These are phyloP conservation scores for Pachypanchax playfairii DNA, from an alignment of 2,113 vertebrate genomes.

Conservation along the genomic window DNA sequence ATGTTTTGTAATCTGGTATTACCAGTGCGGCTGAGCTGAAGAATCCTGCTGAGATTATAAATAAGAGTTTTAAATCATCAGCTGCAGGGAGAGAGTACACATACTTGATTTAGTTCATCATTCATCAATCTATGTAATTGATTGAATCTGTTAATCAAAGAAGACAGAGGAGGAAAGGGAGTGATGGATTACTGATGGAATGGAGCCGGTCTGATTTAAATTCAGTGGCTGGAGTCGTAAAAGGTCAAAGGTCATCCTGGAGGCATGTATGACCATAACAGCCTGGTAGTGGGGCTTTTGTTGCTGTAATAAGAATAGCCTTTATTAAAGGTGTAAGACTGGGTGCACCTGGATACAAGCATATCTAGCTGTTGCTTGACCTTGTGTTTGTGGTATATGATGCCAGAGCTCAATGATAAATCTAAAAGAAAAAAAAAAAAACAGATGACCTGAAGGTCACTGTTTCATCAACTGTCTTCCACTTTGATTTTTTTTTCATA, in stretches of 20 bases:
- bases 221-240: constrained; percentile 44
- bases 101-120: constrained; percentile 40
- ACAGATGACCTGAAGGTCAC: constrained; percentile 73
- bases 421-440: constrained; percentile 66
- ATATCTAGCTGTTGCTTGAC: constrained; percentile 40
- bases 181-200: constrained; percentile 52
- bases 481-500: constrained; percentile 68
- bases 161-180: constrained; percentile 30
- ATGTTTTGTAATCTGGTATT: constrained; percentile 16
- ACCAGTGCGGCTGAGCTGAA: not conserved
- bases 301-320: constrained; percentile 30
- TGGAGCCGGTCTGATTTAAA: constrained; percentile 50
- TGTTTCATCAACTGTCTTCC: constrained; percentile 79
- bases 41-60: constrained; percentile 3
- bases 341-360: constrained; percentile 1
- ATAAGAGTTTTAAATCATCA: constrained; percentile 17
- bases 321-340: constrained; percentile 24
- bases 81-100: constrained; percentile 17
- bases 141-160: constrained; percentile 56
- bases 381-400: constrained; percentile 60
- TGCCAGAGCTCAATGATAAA: constrained; percentile 74
- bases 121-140: constrained; percentile 63
- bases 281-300: constrained; percentile 3
- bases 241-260: constrained; percentile 55
- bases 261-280: constrained; percentile 44